phyloP scores from a whole-genome alignment of 2,797 vertebrate species.

The Pristis pectinata region DNA sequence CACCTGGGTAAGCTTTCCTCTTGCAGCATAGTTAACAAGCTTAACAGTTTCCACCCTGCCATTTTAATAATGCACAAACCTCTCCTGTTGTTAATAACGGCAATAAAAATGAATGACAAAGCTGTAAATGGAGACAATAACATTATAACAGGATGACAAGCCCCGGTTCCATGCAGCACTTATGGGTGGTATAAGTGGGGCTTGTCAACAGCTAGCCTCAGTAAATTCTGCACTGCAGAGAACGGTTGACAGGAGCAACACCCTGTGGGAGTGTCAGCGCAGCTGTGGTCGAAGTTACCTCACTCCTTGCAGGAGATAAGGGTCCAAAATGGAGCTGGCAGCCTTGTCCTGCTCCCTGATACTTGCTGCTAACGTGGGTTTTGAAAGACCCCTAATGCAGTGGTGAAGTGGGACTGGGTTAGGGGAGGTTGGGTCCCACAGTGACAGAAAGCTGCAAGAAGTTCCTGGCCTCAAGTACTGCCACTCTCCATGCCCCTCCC shows the following conservation, averaged over 20 bases:
- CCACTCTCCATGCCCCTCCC: neutral
- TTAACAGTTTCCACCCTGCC: neutral
- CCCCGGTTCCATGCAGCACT: neutral
- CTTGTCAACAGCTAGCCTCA: neutral
- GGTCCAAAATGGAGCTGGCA: neutral
- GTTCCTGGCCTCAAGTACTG: neutral
- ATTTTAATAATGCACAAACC: neutral
- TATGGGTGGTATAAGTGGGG: neutral
- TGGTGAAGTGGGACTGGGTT: neutral
- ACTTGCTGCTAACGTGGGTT: neutral
- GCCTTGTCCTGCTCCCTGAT: neutral
- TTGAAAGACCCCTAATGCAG: neutral
- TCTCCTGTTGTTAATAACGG: neutral
- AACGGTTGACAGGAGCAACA: neutral
- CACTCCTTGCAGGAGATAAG: neutral
- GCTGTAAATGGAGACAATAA: neutral
- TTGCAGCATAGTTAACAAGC: neutral
- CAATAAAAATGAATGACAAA: neutral
- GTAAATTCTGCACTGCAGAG: neutral
- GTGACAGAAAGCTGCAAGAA: no score
- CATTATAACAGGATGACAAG: neutral
- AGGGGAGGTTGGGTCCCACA: no score
- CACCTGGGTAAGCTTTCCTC: neutral
- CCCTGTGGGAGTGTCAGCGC: neutral
- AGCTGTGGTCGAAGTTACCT: neutral